Base-by-base conservation (phyloP, 2,797 vertebrate species). In the Acipenser transmontanus region DNA sequence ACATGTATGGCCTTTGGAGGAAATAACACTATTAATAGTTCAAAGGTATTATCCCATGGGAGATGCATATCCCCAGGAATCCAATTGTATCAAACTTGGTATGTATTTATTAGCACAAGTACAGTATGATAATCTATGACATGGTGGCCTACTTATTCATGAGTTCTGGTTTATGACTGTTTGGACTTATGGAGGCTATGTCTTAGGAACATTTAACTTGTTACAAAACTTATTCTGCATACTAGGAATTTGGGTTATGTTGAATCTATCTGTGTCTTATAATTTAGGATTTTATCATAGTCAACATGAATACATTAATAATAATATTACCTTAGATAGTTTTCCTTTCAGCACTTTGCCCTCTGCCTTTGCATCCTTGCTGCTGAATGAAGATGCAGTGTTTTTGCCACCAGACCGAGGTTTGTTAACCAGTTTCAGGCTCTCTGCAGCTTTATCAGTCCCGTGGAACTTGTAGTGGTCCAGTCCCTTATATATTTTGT, bases 381-480 rank as follows among this genome's bases (percentile, higher is more conserved):
- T 74, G 56, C 78, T 76, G 0, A 84, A 79, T 50, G 66, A 70
- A 47, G 71, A 17, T 14, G n/a, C 66, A 76, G 11, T n/a, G 12
- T 11, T 11, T n/a, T 57, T 57, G 11, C 14, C 6, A 11, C 54
- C 54, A n/a, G 12, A 11, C 9, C 1, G 2, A n/a, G 86, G 90
- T 76, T 87, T 90, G 62, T 68, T 77, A 5, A 66, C 52, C 1
- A 68, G 49, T 7, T 65, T 72, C 66, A 71, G 13, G 17, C 62
- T 68, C 4, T 68, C 56, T 49, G 61, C 65, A n/a, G 66, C 47
- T 72, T 78, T 57, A 3, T 11, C 9, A 75, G 34, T 74, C 50
- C 13, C 62, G 34, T 84, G 85, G 71, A 81, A 86, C 71, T 90
- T 90, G 82, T 89, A 87, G 8, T 79, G 69, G 9, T 61, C 75